These are phyloP conservation scores for Callipepla squamata DNA, from an alignment of 2,113 vertebrate genomes.

Conservation along the genomic window DNA sequence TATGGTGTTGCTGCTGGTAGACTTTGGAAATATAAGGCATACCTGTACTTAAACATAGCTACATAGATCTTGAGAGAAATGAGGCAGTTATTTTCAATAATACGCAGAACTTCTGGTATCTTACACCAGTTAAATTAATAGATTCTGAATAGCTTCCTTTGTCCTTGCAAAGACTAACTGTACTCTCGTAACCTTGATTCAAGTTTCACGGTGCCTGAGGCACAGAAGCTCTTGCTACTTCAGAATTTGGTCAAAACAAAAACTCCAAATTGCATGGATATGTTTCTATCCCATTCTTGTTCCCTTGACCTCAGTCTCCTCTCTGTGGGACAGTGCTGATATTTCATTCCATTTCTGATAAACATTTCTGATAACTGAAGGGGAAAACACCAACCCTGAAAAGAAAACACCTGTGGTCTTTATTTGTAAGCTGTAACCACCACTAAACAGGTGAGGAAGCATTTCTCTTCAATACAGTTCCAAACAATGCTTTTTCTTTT, in stretches of 20 bases:
- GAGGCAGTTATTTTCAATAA: background rate
- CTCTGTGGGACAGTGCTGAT: background rate
- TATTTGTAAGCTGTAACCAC: background rate
- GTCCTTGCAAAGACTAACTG: background rate
- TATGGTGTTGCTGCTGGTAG: background rate
- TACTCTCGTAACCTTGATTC: background rate
- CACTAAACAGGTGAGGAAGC: background rate
- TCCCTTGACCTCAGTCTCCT: background rate
- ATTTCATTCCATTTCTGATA: background rate
- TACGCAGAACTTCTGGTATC: background rate
- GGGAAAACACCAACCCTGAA: background rate
- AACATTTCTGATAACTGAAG: background rate
- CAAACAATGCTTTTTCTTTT: background rate
- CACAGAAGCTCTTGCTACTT: background rate
- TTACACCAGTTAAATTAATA: accelerated
- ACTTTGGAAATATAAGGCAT: too few species aligned
- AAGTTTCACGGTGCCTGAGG: background rate
- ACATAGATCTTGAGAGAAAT: background rate
- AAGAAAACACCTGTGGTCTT: background rate
- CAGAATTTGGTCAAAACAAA: background rate
- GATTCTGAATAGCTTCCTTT: background rate
- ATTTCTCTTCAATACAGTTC: background rate
- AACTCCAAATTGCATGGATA: background rate
- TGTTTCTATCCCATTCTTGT: background rate
- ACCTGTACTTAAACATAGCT: too few species aligned